A percentile compares a stretch with the other conserved stretches of the same genome.
Evolutionary conservation across 2,888 invertebrate species (phyloP).

Genomic region (Ptilodon capucinus): DNA sequence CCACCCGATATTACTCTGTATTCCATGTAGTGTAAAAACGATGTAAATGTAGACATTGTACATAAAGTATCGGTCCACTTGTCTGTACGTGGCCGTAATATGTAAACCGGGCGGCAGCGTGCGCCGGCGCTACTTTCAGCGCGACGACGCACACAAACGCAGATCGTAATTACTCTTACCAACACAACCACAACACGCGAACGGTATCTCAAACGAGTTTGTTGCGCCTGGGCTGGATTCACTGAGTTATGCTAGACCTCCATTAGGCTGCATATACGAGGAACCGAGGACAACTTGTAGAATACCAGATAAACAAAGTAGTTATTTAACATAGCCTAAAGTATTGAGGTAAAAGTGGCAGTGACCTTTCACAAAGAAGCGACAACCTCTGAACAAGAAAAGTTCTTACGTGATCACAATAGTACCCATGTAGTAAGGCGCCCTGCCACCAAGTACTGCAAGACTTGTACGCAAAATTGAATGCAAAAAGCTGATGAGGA

Average conservation of each 20-base stretch:
- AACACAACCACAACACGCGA: slow-evolving; percentile 29
- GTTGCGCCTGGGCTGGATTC: slow-evolving; percentile 28
- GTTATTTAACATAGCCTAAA: no score
- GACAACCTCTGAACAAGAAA: no score
- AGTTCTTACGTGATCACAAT: no score
- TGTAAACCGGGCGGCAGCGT: slow-evolving; percentile 23
- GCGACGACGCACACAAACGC: slow-evolving; percentile 4
- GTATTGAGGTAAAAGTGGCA: no score
- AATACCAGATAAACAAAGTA: no score
- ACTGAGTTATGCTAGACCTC: slow-evolving; percentile 9
- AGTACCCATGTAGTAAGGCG: no score
- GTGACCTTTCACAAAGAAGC: no score
- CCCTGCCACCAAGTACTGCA: no score
- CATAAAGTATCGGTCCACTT: slow-evolving; percentile 10
- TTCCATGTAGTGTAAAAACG: not conserved
- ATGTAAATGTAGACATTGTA: slow-evolving; percentile 17
- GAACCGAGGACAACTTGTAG: slow-evolving; percentile 6
- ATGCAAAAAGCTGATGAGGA: no score
- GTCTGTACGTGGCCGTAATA: slow-evolving; percentile 6
- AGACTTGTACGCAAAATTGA: no score
- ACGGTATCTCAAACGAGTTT: slow-evolving; percentile 57
- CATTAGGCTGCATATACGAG: not conserved
- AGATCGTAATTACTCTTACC: slow-evolving; percentile 29
- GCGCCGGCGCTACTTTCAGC: slow-evolving; percentile 30
- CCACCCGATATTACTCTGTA: not conserved